These are phyloP conservation scores for Drosophila micromelanica DNA, from an alignment of 1,140 invertebrate genomes.

Conservation along the genomic window DNA sequence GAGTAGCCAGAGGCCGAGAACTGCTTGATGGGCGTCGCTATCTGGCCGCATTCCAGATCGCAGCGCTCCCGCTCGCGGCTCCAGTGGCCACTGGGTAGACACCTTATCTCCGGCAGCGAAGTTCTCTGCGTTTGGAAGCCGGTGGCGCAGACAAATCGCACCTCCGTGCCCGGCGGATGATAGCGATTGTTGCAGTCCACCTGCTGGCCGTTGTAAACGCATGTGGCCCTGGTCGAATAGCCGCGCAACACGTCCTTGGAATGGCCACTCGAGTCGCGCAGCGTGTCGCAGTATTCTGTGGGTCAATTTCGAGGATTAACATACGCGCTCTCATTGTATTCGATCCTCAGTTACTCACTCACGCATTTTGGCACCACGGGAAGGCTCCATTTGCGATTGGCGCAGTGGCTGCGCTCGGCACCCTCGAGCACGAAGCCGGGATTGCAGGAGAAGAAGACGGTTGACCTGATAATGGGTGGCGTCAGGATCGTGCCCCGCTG, in stretches of 20 bases:
- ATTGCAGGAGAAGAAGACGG: slow-evolving; percentile 57
- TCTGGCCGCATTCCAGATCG: slow-evolving; percentile 59
- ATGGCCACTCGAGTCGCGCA: slow-evolving; percentile 19
- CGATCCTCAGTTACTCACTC: slow-evolving; percentile 50
- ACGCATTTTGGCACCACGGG: slow-evolving; percentile 55
- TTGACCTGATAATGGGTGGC: slow-evolving; percentile 27
- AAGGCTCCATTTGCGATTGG: slow-evolving; percentile 52
- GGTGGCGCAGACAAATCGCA: slow-evolving; percentile 59
- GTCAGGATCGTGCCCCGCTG: slow-evolving; percentile 8
- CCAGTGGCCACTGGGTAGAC: slow-evolving; percentile 55
- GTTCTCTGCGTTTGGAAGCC: slow-evolving; percentile 40
- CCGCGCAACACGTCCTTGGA: slow-evolving; percentile 37
- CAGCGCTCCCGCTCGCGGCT: slow-evolving; percentile 51
- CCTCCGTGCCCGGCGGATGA: slow-evolving; percentile 59
- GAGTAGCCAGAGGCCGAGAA: slow-evolving; percentile 53
- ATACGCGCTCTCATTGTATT: too few relatives aligned
- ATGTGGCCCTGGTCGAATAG: slow-evolving; percentile 58
- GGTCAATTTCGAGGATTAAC: not conserved
- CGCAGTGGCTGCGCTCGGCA: slow-evolving; percentile 38
- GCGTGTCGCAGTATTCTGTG: slow-evolving; percentile 57
- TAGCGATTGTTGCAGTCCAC: slow-evolving; percentile 40
- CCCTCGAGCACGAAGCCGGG: slow-evolving; percentile 43
- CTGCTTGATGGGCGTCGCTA: slow-evolving; percentile 59
- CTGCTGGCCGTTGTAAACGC: slow-evolving; percentile 40
- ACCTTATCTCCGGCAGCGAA: slow-evolving; percentile 47